Percentiles rank a stretch among this genome's conserved stretches.
These are phyloP conservation scores for Cerastis leucographa DNA, from an alignment of 2,888 invertebrate genomes.

Conservation along the genomic window DNA sequence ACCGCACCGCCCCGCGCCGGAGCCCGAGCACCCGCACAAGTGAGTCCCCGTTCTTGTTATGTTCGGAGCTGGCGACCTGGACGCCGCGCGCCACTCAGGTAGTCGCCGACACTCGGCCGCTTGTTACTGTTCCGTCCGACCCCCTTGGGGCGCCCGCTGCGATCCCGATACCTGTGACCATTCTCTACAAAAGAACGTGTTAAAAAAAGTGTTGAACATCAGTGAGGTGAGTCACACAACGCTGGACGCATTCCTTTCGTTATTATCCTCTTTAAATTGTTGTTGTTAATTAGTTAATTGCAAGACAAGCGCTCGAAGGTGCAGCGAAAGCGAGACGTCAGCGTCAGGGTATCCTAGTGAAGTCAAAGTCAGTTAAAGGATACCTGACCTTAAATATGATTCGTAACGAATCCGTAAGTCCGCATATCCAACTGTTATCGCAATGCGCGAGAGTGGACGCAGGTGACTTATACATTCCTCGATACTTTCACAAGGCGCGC, in stretches of 20 bases:
- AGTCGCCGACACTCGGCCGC: conserved; percentile 1
- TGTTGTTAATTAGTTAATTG: conserved; percentile 62
- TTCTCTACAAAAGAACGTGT: conserved; percentile 1
- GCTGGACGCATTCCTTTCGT: conserved; percentile 49
- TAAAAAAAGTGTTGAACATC: conserved; percentile 11
- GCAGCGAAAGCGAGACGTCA: conserved; percentile 45
- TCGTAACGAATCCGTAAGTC: conserved; percentile 1
- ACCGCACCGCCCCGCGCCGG: conserved; percentile 59
- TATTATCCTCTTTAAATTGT: conserved; percentile 54
- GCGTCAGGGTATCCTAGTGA: conserved; percentile 23
- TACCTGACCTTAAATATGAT: conserved; percentile 8
- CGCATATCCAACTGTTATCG: conserved; percentile 6
- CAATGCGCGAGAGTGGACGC: conserved; percentile 57
- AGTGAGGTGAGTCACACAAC: conserved; percentile 55
- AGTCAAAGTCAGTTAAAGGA: conserved; percentile 1
- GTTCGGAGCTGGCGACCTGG: conserved; percentile 6
- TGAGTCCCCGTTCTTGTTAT: conserved; percentile 70
- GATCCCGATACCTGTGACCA: neutral
- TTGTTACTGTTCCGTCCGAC: conserved; percentile 10
- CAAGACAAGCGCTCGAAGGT: conserved; percentile 35
- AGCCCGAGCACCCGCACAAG: conserved; percentile 72
- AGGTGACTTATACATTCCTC: conserved; percentile 35
- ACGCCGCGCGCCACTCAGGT: conserved; percentile 48
- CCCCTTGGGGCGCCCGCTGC: neutral
- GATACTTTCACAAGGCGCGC: conserved; percentile 58